phyloP scores from a whole-genome alignment of 2,888 invertebrate genomes.

The Teleogryllus oceanicus region DNA sequence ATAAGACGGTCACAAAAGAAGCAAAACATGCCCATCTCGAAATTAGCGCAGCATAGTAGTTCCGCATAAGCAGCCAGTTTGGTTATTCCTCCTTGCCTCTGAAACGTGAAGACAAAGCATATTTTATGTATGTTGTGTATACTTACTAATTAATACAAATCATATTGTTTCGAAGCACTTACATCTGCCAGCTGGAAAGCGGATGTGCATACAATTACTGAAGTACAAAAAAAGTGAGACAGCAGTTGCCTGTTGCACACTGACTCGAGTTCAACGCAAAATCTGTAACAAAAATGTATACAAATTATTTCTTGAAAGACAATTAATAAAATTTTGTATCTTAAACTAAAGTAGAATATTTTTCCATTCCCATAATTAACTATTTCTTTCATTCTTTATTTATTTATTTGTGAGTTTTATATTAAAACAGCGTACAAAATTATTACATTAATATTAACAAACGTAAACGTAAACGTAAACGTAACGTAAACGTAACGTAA shows the following conservation, averaged over 20 bases:
- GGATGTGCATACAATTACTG: slow-evolving; percentile 4
- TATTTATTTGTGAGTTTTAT: too few species aligned
- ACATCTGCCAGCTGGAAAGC: slow-evolving; percentile 19
- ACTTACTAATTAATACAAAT: too few species aligned
- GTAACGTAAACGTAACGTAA: too few species aligned
- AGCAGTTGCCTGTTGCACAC: neutral
- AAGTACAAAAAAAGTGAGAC: neutral
- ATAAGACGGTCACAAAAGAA: neutral
- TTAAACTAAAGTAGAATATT: too few species aligned
- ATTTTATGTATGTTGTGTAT: too few species aligned
- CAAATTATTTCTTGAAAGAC: too few species aligned
- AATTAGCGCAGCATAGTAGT: neutral
- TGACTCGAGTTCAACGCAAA: neutral
- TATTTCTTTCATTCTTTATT: too few species aligned
- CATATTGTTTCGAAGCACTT: neutral
- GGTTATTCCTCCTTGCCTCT: neutral
- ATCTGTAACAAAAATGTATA: neutral
- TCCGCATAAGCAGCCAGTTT: neutral
- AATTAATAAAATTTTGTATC: too few species aligned
- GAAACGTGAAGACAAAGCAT: neutral
- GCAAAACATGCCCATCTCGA: slow-evolving; percentile 19
- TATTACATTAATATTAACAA: too few species aligned
- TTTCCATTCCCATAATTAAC: too few species aligned
- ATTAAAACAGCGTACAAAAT: too few species aligned
- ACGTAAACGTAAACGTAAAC: too few species aligned